Evolutionary conservation across 92 coral and sea anemone genomes (phyloP).

Genomic region (Montipora capitata): DNA sequence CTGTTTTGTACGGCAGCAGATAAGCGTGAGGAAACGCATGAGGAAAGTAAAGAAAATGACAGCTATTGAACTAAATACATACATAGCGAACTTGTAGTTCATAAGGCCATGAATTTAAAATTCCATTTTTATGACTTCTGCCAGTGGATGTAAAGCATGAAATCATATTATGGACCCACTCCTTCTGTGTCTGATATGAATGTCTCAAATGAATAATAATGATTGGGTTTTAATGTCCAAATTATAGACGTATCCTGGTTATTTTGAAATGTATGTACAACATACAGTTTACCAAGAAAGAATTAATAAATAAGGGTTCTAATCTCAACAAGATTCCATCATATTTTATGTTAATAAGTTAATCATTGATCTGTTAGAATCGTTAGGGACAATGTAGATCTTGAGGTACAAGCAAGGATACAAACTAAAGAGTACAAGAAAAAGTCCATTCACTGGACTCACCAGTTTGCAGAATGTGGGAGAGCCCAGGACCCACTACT

Average conservation of each 20-base stretch:
- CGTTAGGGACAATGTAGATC: conserved; percentile 48
- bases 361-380: conserved; percentile 9
- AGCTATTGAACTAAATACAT: not conserved
- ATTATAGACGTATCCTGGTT: not conserved
- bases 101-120: no score
- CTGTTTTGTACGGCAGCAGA: not conserved
- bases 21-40: not conserved
- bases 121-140: no score
- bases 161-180: no score
- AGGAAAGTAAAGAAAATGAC: not conserved
- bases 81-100: no score
- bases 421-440: conserved; percentile 33
- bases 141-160: no score
- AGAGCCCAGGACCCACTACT: conserved; percentile 35
- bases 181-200: no score
- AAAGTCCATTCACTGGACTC: conserved; percentile 61
- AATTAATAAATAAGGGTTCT: no score
- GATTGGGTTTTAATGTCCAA: not conserved
- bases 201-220: no score
- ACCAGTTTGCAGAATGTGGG: conserved; percentile 44
- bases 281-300: not conserved
- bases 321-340: no score
- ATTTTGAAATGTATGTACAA: not conserved
- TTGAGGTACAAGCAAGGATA: conserved; percentile 18
- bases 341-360: no score